Evolutionary conservation across 2,888 invertebrate species (phyloP).

Genomic region (Meiosimyza platycephala): DNA sequence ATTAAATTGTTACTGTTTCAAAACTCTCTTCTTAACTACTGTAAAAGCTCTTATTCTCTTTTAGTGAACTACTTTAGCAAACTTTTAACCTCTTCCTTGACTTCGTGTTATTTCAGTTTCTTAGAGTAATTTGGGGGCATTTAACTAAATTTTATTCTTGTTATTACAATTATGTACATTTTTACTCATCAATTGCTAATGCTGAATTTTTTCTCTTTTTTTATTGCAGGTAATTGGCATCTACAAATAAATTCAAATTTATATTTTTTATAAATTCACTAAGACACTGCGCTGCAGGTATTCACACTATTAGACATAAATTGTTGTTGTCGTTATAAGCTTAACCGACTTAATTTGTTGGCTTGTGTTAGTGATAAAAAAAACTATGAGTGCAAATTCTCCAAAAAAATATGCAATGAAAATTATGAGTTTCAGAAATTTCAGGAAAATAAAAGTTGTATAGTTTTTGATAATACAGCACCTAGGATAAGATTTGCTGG

Average conservation of each 20-base stretch:
- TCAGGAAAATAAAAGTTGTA: no score
- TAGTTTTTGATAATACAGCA: no score
- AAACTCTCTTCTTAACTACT: no score
- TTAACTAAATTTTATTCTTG: background rate
- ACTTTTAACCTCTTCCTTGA: background rate
- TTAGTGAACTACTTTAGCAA: no score
- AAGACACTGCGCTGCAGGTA: conserved; percentile 46
- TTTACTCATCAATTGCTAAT: conserved; percentile 13
- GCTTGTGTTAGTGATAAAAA: no score
- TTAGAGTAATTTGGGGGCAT: conserved; percentile 4
- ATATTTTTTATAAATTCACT: conserved; percentile 14
- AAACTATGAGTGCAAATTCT: no score
- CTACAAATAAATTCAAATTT: conserved; percentile 6
- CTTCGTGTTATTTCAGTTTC: background rate
- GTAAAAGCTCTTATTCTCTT: no score
- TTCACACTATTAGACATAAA: conserved; percentile 37
- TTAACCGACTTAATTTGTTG: background rate
- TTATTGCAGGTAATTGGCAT: conserved; percentile 54
- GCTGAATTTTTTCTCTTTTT: conserved; percentile 41
- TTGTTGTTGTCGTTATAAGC: background rate
- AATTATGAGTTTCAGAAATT: no score
- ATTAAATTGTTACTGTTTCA: conserved; percentile 11
- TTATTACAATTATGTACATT: background rate
- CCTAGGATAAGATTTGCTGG: no score
- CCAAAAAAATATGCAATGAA: no score